Evolutionary conservation across 1,140 invertebrate species (phyloP), one percentile per base, ranked within the genome.

Genomic region (Brachionus paranguensis): DNA sequence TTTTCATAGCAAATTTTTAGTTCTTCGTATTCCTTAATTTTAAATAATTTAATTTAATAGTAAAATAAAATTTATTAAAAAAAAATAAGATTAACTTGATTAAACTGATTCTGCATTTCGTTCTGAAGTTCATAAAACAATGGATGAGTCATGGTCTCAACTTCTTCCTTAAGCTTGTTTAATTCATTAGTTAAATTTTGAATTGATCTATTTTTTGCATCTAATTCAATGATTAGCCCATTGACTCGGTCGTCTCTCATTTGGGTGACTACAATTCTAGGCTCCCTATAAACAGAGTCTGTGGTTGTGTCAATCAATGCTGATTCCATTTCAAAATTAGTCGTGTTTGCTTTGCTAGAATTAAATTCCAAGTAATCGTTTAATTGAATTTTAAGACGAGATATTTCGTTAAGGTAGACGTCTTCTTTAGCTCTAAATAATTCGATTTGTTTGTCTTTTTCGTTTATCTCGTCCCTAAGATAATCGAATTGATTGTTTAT

Each of bases 401-500:
- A 45, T 50, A 76, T 76, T 76, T 76, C 72, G 20, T n/a, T 14
- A 12, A 76, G 24, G 50, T 76, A 76, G 8, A 47, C 24, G 27
- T 76, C 72, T 29, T 76, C 72, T 27, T 50, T 47, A 27, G 20
- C 20, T 76, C 20, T 47, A 10, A 50, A 50, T 14, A 8, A 20
- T 17, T 76, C 72, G 47, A 76, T 76, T 50, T 50, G 4, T 50
- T 76, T 47, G 1, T 50, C 47, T 76, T 76, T 76, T 76, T 76
- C 72, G 17, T 76, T 76, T 76, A 76, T 50, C 5, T 76, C 72
- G 24, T 76, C 41, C 14, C 47, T 47, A 27, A 76, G 43, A 76
- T 50, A 50, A 50, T 76, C 72, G 17, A 76, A 76, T 50, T 43
- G 68, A 72, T 72, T 72, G 68, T 72, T 72, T 72, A 72, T 43